Base-by-base conservation (phyloP, 53 echinoderm and acorn worm species). In the Actinopyga echinites region DNA sequence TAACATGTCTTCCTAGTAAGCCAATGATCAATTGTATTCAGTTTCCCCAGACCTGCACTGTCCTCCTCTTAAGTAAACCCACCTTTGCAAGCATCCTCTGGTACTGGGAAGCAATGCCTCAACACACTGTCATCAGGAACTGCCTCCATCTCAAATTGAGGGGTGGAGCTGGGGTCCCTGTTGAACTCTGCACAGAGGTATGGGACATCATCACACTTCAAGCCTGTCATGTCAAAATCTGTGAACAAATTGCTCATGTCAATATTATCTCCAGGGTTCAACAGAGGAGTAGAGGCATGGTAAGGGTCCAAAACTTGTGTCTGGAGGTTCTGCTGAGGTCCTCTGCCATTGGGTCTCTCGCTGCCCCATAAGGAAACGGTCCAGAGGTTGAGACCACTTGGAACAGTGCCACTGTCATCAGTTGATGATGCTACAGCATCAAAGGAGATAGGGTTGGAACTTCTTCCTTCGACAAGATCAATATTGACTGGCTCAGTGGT, bases 121-220 rank as follows among this genome's bases (percentile, higher is more conserved):
- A 95, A 65, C 20, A 93, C 87, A 6, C 67, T 85, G 28, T 91
- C 93, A 40, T 90, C 88, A 43, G 90, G 91, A 8, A 91, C 89
- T 30, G 87, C 91, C 1, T 79, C 65, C 78, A 95, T 83, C 74
- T 89, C 83, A 65, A 91, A 95, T 43, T 93, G 93, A 10, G 89
- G 83, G 12, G 44, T 43, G 64, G 93, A 89, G 21, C 30, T 43
- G 9, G 86, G 89, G 57, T 91, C 90, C 45, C 84, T 87, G 83
- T 83, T 95, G 66, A 95, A 82, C 86, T 95, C 93, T 4, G 87
- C 89, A 71, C 95, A 95, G 43, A 95, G 77, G 64, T 91, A 93
- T 56, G 91, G 92, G 64, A 95, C 85, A 57, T 92, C 85, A 28
- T 65, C 60, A 61, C 95, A 95, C 49, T 87, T 69, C 29, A 92